phyloP scores from a whole-genome alignment of 1,140 invertebrate genomes.

The Heliconius nattereri region DNA sequence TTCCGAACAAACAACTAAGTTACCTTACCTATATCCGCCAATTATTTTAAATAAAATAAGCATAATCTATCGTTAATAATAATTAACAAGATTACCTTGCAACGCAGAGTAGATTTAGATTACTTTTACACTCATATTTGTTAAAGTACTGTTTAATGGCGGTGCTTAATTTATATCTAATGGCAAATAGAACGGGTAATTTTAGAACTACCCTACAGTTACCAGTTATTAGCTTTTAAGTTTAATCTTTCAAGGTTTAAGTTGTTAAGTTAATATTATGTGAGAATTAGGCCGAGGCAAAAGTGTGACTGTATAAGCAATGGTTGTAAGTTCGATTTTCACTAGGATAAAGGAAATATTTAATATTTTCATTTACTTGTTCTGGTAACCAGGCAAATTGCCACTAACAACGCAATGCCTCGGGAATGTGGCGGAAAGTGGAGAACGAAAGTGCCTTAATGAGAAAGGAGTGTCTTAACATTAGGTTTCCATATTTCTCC shows the following conservation, averaged over 20 bases:
- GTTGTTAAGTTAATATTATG: slow-evolving; percentile 4
- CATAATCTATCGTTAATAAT: background rate
- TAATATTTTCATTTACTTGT: too few species aligned
- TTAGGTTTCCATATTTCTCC: background rate
- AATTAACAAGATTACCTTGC: background rate
- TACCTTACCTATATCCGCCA: background rate
- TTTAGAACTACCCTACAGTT: background rate
- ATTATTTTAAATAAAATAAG: background rate
- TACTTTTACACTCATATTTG: background rate
- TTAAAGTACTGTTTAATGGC: background rate
- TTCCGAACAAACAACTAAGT: background rate
- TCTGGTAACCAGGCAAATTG: background rate
- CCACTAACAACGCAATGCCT: background rate
- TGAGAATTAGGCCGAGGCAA: too few species aligned
- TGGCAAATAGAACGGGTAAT: background rate
- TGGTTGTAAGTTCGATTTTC: too few species aligned
- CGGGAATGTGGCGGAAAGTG: too few species aligned
- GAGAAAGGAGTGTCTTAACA: background rate
- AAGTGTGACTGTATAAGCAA: too few species aligned
- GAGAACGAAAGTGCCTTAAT: too few species aligned
- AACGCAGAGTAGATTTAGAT: background rate
- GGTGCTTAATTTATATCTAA: background rate
- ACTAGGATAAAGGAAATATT: too few species aligned
- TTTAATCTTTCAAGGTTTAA: slow-evolving; percentile 5
- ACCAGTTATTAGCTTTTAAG: background rate